Conservation (phyloP, 1,140 invertebrate genomes). For the Branchinecta lynchi region DNA sequence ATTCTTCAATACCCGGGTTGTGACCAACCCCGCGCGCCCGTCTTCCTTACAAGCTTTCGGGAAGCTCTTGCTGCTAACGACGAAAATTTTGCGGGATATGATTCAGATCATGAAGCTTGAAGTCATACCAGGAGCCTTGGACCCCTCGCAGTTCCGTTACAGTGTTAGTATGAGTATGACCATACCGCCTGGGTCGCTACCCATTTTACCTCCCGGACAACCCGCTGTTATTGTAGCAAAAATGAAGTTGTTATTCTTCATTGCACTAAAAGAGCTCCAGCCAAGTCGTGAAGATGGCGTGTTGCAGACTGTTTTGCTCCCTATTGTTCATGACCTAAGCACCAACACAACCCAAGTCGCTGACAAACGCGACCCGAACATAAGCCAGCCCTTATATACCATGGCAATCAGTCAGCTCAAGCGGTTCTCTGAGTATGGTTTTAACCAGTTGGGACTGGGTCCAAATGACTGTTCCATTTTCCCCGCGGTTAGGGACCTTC, state of each 20-base stretch:
- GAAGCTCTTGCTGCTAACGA: slow-evolving; percentile 59
- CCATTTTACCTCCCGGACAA: slow-evolving; percentile 66
- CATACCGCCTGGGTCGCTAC: slow-evolving; percentile 66
- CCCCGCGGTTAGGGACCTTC: slow-evolving; percentile 66
- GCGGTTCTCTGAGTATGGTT: slow-evolving; percentile 49
- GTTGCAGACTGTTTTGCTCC: slow-evolving; percentile 61
- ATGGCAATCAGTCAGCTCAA: slow-evolving; percentile 49
- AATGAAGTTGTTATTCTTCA: slow-evolving; percentile 76
- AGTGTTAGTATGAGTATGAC: slow-evolving; percentile 74
- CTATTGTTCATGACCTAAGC: slow-evolving; percentile 70
- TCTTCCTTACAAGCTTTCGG: slow-evolving; percentile 68
- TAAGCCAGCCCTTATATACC: slow-evolving; percentile 40
- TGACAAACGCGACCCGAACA: slow-evolving; percentile 49
- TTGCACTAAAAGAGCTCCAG: slow-evolving; percentile 36
- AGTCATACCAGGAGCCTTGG: slow-evolving; percentile 45
- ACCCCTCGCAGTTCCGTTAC: slow-evolving; percentile 58
- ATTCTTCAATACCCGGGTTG: slow-evolving; percentile 79
- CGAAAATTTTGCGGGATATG: slow-evolving; percentile 74
- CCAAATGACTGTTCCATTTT: slow-evolving; percentile 62
- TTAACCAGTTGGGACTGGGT: slow-evolving; percentile 34
- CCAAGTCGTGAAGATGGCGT: slow-evolving; percentile 36
- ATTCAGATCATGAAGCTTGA: slow-evolving; percentile 75
- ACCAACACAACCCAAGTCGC: slow-evolving; percentile 70
- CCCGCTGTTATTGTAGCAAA: slow-evolving; percentile 63
- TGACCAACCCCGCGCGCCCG: slow-evolving; percentile 69